Conservation (phyloP, 2,888 invertebrate genomes). For the Invenusta paracnida region DNA sequence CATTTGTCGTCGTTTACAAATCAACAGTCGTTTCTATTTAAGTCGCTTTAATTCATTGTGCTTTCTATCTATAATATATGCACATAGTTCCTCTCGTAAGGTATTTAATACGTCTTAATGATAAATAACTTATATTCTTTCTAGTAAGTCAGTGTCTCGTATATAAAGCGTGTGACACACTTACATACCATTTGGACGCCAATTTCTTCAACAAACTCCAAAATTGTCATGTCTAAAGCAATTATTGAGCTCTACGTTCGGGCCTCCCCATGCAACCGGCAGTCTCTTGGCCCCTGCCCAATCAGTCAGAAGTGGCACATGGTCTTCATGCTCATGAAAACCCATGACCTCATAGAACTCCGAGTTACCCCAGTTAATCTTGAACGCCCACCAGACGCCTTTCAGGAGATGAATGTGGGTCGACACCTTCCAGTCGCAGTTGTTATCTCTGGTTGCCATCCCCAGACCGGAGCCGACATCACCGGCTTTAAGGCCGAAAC, state of each 20-base stretch:
- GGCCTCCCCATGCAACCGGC: conserved; percentile 63
- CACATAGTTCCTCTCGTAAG: too few relatives aligned
- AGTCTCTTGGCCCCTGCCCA: conserved; percentile 93
- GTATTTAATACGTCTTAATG: too few relatives aligned
- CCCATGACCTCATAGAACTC: conserved; percentile 49
- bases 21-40: too few relatives aligned
- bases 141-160: too few relatives aligned
- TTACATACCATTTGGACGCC: too few relatives aligned
- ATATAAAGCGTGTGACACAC: too few relatives aligned
- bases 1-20: too few relatives aligned
- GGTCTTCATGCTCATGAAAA: conserved; percentile 64
- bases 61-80: too few relatives aligned
- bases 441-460: conserved; percentile 41
- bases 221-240: not conserved
- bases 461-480: conserved; percentile 51
- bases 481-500: conserved; percentile 53
- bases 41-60: too few relatives aligned
- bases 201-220: too few relatives aligned
- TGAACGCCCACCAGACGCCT: conserved; percentile 48
- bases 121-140: too few relatives aligned
- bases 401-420: conserved; percentile 45
- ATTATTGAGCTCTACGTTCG: conserved; percentile 43
- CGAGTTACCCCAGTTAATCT: conserved; percentile 50
- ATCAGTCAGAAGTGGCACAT: conserved; percentile 99
- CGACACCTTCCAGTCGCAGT: conserved; percentile 45